Evolutionary conservation across 2,113 vertebrate genomes (phyloP).

Genomic region (Passer montanus): DNA sequence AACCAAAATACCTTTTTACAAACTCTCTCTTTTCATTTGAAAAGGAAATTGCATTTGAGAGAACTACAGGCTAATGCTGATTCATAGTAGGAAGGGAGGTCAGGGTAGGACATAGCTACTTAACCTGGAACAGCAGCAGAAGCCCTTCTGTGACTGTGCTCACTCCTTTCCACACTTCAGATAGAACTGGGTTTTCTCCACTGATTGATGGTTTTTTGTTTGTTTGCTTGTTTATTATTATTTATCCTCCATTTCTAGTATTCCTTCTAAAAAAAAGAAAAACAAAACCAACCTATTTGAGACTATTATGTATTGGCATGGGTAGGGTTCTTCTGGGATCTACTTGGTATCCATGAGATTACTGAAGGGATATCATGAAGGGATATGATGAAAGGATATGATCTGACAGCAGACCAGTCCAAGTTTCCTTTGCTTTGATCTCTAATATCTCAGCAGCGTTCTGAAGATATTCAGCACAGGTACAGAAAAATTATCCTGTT

Average conservation of each 20-base stretch:
- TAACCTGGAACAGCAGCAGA: background rate
- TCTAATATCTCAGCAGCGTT: background rate
- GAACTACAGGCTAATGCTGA: background rate
- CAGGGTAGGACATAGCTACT: background rate
- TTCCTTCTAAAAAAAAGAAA: background rate
- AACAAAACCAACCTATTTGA: fast-evolving
- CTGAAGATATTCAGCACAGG: background rate
- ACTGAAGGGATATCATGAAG: background rate
- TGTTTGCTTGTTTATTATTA: background rate
- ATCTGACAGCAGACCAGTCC: background rate
- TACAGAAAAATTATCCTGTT: background rate
- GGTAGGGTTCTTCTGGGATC: background rate
- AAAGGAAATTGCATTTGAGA: background rate
- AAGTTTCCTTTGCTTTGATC: background rate
- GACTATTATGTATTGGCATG: background rate
- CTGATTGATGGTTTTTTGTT: background rate
- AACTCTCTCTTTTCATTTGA: background rate
- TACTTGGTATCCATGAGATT: background rate
- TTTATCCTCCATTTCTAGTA: background rate
- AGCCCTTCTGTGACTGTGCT: background rate
- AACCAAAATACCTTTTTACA: background rate
- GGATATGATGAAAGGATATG: background rate
- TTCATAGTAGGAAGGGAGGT: background rate
- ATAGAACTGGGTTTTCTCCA: background rate
- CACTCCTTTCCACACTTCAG: background rate